Conservation (phyloP, 2,888 invertebrate species). For the Synanthedon andrenaeformis region DNA sequence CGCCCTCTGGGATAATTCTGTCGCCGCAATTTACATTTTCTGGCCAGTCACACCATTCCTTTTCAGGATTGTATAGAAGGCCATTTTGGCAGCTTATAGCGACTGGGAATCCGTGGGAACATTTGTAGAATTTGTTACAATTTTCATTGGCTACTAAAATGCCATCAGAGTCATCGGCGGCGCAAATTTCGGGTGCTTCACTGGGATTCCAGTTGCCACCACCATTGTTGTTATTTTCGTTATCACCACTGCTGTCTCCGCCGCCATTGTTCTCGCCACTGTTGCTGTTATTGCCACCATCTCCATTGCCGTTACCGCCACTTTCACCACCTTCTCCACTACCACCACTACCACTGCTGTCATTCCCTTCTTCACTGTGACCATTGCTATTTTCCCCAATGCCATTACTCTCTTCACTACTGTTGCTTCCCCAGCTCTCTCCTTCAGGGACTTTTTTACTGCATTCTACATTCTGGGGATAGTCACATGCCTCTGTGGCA, state of each 20-base stretch:
- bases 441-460: constrained; percentile 13
- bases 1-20: constrained; percentile 10
- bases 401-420: constrained; percentile 4
- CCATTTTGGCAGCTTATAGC: constrained; percentile 11
- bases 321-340: neutral
- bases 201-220: constrained; percentile 17
- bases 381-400: constrained; percentile 1
- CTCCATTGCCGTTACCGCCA: neutral
- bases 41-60: constrained; percentile 22
- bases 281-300: neutral
- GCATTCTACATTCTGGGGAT: constrained; percentile 22
- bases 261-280: constrained; percentile 1
- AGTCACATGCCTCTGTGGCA: constrained; percentile 15
- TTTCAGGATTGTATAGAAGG: constrained; percentile 18
- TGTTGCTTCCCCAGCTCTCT: constrained; percentile 9
- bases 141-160: constrained; percentile 21
- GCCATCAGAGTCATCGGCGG: constrained; percentile 15
- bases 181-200: constrained; percentile 22
- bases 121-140: constrained; percentile 29
- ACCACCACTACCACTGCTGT: constrained; percentile 1
- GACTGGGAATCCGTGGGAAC: constrained; percentile 15
- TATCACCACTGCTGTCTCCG: constrained; percentile 6
- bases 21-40: constrained; percentile 20
- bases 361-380: constrained; percentile 2
- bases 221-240: neutral